These are phyloP conservation scores for Marronus borbonicus DNA, from an alignment of 2,888 invertebrate species.

Conservation along the genomic window DNA sequence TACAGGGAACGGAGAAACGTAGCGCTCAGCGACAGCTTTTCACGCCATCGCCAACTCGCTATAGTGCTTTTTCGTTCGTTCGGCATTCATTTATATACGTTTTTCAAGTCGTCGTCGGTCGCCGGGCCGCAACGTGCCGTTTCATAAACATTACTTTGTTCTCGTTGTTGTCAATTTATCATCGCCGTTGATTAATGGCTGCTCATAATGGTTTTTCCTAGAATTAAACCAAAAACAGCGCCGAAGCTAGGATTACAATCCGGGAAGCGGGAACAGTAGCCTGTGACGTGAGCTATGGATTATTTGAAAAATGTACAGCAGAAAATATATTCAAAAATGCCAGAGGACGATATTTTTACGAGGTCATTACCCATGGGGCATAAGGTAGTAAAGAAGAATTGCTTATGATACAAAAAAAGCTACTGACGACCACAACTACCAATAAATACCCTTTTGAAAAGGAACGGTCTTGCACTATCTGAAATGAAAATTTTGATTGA, in stretches of 20 bases:
- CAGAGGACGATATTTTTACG: no score
- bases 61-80: constrained; percentile 58
- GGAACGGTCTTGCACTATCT: no score
- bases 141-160: constrained; percentile 50
- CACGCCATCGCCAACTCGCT: background rate
- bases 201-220: constrained; percentile 30
- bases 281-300: background rate
- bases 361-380: no score
- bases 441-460: no score
- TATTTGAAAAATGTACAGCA: background rate
- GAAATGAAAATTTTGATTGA: no score
- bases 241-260: constrained; percentile 11
- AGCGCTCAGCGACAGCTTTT: constrained; percentile 11
- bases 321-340: background rate
- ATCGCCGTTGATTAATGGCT: constrained; percentile 41
- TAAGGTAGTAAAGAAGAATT: no score
- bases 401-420: no score
- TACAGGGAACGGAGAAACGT: background rate
- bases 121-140: constrained; percentile 23
- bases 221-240: constrained; percentile 30
- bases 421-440: no score
- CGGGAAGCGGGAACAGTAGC: background rate
- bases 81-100: constrained; percentile 39
- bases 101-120: constrained; percentile 33
- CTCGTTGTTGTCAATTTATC: constrained; percentile 41